Conservation (phyloP, 2,888 invertebrate species). For the Deilephila elpenor region DNA sequence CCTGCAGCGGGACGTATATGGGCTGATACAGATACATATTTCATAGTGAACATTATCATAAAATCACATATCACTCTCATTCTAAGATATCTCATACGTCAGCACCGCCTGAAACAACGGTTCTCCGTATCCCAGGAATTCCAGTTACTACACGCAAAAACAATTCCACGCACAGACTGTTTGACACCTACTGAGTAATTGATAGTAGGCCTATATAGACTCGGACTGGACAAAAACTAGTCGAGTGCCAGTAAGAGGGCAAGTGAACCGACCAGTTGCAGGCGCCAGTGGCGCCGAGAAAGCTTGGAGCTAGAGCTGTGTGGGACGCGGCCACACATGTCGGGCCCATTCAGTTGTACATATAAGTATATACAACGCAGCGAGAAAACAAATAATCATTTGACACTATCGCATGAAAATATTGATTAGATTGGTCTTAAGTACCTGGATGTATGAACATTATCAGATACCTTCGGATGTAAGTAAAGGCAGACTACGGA, state of each 20-base stretch:
- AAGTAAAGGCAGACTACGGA: too few relatives aligned
- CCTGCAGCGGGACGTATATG: too few relatives aligned
- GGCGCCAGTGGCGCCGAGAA: constrained; percentile 21
- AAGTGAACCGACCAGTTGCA: constrained; percentile 28
- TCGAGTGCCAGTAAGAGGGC: constrained; percentile 26
- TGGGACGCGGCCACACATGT: constrained; percentile 21
- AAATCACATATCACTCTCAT: neutral
- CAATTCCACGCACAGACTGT: neutral
- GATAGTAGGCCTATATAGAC: neutral
- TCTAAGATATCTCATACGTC: neutral
- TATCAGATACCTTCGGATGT: too few relatives aligned
- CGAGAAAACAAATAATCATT: too few relatives aligned
- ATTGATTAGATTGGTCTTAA: too few relatives aligned
- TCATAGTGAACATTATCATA: too few relatives aligned
- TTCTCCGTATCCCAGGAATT: neutral
- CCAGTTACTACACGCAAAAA: neutral
- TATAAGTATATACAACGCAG: neutral
- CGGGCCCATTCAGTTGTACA: too few relatives aligned
- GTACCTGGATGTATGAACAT: too few relatives aligned
- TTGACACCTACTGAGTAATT: neutral
- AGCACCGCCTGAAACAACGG: neutral
- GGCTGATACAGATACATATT: too few relatives aligned
- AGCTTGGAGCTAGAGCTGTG: constrained; percentile 7
- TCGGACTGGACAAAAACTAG: constrained; percentile 15
- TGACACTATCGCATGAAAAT: too few relatives aligned